Base-by-base conservation (phyloP, 2,888 invertebrate genomes). In the Glyphotaelius pellucidus region DNA sequence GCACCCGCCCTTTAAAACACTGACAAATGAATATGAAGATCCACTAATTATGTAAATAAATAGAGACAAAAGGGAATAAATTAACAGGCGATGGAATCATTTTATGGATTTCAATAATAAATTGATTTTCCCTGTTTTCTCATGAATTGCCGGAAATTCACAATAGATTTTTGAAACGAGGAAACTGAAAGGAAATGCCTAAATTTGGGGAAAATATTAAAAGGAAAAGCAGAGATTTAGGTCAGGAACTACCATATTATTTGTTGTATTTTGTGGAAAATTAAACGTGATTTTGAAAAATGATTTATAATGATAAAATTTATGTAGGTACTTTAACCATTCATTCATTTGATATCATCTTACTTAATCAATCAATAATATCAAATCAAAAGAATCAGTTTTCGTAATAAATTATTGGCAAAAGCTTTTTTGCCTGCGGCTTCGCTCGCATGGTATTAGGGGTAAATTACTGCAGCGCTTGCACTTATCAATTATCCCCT, bases 91-190 rank as follows among this genome's bases (percentile, higher is more conserved):
- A 25, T 19, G 67, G 67, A 67, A 67, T 67, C 5, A 67, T 67
- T 67, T 25, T 67, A 85, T 5, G 31, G 14, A 86, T 30, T 86
- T n/a, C 15, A 15, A 42, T n/a, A 19, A 38, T 32, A 35, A 86
- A 86, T 86, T 42, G 86, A 86, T 86, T 86, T 86, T 86, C 86
- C 47, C 38, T 35, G 83, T 83, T 83, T 85, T 42, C 14, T 30
- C 47, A 15, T 86, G 86, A 86, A 30, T 86, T 47, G 86, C 86
- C 14, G 7, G 42, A 30, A 42, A 42, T 30, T 25, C 38, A 30
- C 86, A 86, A 42, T n/a, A 86, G 38, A 25, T 42, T 42, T 86
- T 86, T 86, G 19, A 86, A 42, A 30, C 14, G 86, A 30, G n/a
- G n/a, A 35, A 15, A 42, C 86, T 38, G 30, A 42, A 86, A 38